phyloP scores from a whole-genome alignment of 2,888 invertebrate genomes.

The Ornithoptera alexandrae region DNA sequence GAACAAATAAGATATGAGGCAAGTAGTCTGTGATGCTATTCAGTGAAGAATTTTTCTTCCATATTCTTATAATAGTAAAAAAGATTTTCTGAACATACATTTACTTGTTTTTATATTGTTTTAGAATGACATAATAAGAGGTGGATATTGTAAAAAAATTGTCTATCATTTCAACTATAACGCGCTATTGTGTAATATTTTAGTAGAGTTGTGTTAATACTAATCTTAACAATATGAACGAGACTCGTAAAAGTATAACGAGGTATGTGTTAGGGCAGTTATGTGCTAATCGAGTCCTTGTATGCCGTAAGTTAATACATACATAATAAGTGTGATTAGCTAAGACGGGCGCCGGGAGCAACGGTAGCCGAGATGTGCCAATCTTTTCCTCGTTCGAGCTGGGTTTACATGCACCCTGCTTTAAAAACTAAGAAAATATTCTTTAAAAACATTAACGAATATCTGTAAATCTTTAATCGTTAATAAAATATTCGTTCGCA shows the following conservation, averaged over 20 bases:
- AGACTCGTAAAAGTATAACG: conserved; percentile 30
- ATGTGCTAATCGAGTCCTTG: conserved; percentile 57
- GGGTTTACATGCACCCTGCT: conserved; percentile 45
- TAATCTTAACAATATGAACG: conserved; percentile 14
- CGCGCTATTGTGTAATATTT: too few relatives aligned
- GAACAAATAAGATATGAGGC: not conserved
- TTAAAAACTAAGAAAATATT: not conserved
- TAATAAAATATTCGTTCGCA: too few relatives aligned
- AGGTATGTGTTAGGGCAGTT: conserved; percentile 42
- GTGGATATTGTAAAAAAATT: too few relatives aligned
- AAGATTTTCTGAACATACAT: too few relatives aligned
- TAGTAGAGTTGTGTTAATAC: conserved; percentile 29
- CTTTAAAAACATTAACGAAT: too few relatives aligned
- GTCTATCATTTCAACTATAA: too few relatives aligned
- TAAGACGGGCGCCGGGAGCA: conserved; percentile 61
- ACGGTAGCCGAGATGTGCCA: conserved; percentile 75
- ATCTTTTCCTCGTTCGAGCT: conserved; percentile 61
- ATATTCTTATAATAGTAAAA: too few relatives aligned
- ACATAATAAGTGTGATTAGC: conserved; percentile 75
- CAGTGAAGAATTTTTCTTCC: not conserved
- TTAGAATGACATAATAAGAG: too few relatives aligned
- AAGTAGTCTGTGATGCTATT: not conserved
- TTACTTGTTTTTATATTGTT: too few relatives aligned
- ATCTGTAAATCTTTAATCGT: too few relatives aligned
- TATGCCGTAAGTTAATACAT: conserved; percentile 60